Conservation (phyloP, 2,797 vertebrate genomes). For the Hypotaenidia philippensis region DNA sequence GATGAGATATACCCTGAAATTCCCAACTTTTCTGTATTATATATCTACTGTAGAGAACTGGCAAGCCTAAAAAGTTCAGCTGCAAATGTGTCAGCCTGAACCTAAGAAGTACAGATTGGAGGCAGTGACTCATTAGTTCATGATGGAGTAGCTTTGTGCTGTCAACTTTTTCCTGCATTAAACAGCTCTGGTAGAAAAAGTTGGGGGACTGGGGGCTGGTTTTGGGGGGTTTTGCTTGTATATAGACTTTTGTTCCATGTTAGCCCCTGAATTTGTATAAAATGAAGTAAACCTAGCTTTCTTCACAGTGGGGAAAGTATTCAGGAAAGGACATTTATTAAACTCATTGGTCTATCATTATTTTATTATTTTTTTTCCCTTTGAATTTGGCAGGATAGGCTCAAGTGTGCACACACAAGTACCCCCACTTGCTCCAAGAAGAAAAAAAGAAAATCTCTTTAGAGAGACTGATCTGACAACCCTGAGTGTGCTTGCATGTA, state of each 20-base stretch:
- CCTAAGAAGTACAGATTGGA: not conserved
- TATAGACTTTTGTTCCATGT: not conserved
- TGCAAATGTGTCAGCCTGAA: not conserved
- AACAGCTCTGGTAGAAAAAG: not conserved
- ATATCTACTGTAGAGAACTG: constrained; percentile 7
- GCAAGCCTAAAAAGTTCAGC: constrained; percentile 36
- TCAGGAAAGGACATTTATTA: not conserved
- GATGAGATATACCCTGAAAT: constrained; percentile 5
- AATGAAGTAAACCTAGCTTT: not conserved
- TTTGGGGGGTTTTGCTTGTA: not conserved
- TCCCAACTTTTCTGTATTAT: not conserved
- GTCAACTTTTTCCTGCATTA: not conserved
- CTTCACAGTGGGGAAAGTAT: not conserved
- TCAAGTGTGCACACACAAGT: not conserved
- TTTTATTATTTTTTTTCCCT: not conserved
- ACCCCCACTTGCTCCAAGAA: not conserved
- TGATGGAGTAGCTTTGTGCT: not conserved
- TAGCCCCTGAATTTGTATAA: not conserved
- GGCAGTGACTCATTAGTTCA: constrained; percentile 18
- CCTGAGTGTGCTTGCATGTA: rapidly evolving
- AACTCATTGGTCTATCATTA: not conserved
- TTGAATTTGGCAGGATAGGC: not conserved
- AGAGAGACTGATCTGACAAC: not conserved
- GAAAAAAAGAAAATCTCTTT: not conserved
- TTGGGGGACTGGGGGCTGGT: not conserved